phyloP scores from a whole-genome alignment of 2,113 vertebrate species.

The Platichthys flesus region DNA sequence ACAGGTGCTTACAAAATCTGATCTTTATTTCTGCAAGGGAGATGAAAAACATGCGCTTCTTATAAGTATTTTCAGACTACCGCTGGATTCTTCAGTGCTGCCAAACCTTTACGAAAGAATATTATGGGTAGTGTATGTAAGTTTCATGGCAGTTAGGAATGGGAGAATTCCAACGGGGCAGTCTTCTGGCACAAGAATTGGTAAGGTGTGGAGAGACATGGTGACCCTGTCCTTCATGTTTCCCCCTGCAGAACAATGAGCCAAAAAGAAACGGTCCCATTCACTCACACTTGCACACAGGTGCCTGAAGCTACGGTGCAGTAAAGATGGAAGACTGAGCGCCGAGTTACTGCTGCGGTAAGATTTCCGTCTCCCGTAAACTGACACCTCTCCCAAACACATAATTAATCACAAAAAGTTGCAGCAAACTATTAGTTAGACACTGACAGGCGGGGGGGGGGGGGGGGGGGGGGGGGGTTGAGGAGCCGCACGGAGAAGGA shows the following conservation, averaged over 20 bases:
- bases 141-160: neutral
- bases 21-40: slow-evolving; percentile 58
- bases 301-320: slow-evolving; percentile 34
- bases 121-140: slow-evolving; percentile 18
- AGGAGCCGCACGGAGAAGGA: slow-evolving; percentile 36
- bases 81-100: slow-evolving; percentile 28
- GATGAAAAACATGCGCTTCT: slow-evolving; percentile 34
- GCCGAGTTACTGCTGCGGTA: slow-evolving; percentile 52
- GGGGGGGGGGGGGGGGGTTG: slow-evolving; percentile 24
- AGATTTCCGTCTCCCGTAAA: slow-evolving; percentile 51
- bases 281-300: slow-evolving; percentile 17
- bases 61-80: slow-evolving; percentile 67
- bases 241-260: slow-evolving; percentile 38
- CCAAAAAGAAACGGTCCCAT: slow-evolving; percentile 27
- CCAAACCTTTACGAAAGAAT: slow-evolving; percentile 54
- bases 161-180: slow-evolving; percentile 36
- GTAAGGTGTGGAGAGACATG: slow-evolving; percentile 21
- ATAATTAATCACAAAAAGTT: slow-evolving; percentile 75
- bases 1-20: slow-evolving; percentile 58
- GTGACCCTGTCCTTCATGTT: slow-evolving; percentile 32
- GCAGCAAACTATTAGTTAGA: slow-evolving; percentile 64
- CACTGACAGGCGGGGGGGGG: slow-evolving; percentile 41
- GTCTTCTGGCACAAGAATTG: slow-evolving; percentile 40
- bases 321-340: slow-evolving; percentile 34
- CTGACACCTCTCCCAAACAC: slow-evolving; percentile 66